Conservation (phyloP, 2,888 invertebrate genomes). For the Xylota segnis region DNA sequence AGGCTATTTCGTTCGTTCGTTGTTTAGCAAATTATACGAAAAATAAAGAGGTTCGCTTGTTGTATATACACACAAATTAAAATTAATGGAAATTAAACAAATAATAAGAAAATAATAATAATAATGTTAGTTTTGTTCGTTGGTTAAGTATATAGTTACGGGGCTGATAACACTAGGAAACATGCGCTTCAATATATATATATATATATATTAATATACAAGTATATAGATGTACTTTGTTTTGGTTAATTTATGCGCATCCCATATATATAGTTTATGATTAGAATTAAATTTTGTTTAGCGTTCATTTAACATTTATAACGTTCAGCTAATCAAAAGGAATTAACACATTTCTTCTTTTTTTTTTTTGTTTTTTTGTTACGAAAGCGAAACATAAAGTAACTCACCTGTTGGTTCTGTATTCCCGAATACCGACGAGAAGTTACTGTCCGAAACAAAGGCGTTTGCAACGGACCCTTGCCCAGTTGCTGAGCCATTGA, state of each 20-base stretch:
- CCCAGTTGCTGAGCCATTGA: slow-evolving; percentile 83
- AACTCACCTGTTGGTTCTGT: slow-evolving; percentile 88
- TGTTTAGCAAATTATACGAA: slow-evolving; percentile 60
- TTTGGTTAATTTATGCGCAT: slow-evolving; percentile 56
- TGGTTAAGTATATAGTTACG: slow-evolving; percentile 41
- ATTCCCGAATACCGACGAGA: slow-evolving; percentile 94
- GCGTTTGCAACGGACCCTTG: slow-evolving; percentile 85
- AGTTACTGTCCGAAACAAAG: slow-evolving; percentile 94
- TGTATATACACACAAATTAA: slow-evolving; percentile 28
- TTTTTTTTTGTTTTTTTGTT: slow-evolving; percentile 12
- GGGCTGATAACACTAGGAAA: slow-evolving; percentile 52
- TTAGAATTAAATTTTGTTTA: slow-evolving; percentile 47
- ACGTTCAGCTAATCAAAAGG: slow-evolving; percentile 68
- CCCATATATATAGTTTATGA: slow-evolving; percentile 49
- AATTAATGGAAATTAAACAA: slow-evolving; percentile 19
- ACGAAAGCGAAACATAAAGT: slow-evolving; percentile 23
- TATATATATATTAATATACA: slow-evolving; percentile 3
- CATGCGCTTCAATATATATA: slow-evolving; percentile 47
- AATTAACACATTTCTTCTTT: slow-evolving; percentile 32
- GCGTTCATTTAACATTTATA: slow-evolving; percentile 70
- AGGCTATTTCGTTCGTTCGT: slow-evolving; percentile 35
- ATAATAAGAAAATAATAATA: slow-evolving; percentile 35
- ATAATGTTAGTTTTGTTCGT: slow-evolving; percentile 60
- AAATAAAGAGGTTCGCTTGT: slow-evolving; percentile 8
- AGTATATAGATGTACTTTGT: slow-evolving; percentile 15